A percentile compares a stretch with the other conserved stretches of the same genome.
Conservation (phyloP, 2,113 vertebrate genomes). For the Mustela nigripes region DNA sequence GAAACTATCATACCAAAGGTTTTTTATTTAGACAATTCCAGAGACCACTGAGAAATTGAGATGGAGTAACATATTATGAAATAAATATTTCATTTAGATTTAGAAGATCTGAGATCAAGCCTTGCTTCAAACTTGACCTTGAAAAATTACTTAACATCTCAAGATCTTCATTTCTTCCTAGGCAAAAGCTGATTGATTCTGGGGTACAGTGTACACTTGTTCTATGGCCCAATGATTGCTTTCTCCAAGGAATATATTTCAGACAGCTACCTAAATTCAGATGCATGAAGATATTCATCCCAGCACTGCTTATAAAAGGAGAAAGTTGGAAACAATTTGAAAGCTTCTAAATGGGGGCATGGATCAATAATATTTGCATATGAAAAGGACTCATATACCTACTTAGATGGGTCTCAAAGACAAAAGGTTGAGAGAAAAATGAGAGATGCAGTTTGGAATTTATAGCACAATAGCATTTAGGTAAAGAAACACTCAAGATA, state of each 20-base stretch:
- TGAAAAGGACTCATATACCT: neutral
- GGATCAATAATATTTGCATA: constrained; percentile 45
- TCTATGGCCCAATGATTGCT: neutral
- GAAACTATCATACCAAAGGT: neutral
- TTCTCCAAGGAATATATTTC: neutral
- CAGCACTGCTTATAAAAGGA: constrained; percentile 25
- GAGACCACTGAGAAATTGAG: neutral
- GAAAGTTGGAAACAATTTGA: constrained; percentile 7
- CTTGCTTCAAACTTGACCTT: neutral
- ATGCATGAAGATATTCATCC: neutral
- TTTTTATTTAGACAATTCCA: constrained; percentile 1
- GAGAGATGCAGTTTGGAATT: constrained; percentile 47
- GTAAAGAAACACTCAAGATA: neutral
- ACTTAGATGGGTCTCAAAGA: constrained; percentile 48
- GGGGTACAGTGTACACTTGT: neutral
- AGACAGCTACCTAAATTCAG: neutral
- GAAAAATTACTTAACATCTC: neutral
- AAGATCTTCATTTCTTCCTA: neutral
- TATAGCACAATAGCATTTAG: neutral
- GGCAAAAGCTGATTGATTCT: neutral
- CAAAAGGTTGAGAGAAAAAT: constrained; percentile 28
- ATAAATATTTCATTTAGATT: neutral
- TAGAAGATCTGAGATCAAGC: neutral
- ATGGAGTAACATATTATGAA: neutral
- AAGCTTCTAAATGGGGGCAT: neutral